Base-by-base conservation (phyloP, 2,888 invertebrate genomes). In the Ornithoptera priamus region DNA sequence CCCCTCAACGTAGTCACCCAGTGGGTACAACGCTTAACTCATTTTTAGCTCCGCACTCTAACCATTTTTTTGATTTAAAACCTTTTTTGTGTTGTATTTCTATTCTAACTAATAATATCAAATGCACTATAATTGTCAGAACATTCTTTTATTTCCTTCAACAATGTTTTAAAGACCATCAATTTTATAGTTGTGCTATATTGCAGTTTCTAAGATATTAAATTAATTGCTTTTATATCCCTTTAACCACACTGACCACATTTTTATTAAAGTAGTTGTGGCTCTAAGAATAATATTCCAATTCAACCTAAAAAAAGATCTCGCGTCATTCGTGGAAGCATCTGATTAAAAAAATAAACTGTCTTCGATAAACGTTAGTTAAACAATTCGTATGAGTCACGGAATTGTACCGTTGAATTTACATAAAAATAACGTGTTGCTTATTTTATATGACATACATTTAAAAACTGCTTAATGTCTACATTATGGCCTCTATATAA, bases 301-400 rank as follows among this genome's bases (percentile, higher is more conserved):
- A n/a, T 53, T n/a, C 53, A 53, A 2, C 18, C 56, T 66, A 64
- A 57, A 46, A 70, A 67, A 66, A 70, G 39, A 1, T 36, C 63
- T 62, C 56, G 62, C 67, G 61, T 70, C 59, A 63, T 61, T 63
- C 36, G 24, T 56, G 42, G 61, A 50, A 65, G 62, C 66, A 68
- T 66, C 70, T 68, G 63, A 56, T 70, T 66, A 64, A 68, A 70
- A 63, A 72, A 72, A 72, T 72, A 72, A 68, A 72, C 70, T 65
- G 57, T 30, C 69, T 36, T 66, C 65, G 20, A 39, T 62, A 70
- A 62, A 60, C 42, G 65, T 65, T 62, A 59, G 36, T 61, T 62
- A 65, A 69, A 69, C 64, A 61, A 61, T 42, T 56, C 56, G 65
- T 65, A 61, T 57, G 65, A 69, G 30, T 68, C 69, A 65, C 62